phyloP scores from a whole-genome alignment of 2,797 vertebrate genomes.

The Rousettus madagascariensis region DNA sequence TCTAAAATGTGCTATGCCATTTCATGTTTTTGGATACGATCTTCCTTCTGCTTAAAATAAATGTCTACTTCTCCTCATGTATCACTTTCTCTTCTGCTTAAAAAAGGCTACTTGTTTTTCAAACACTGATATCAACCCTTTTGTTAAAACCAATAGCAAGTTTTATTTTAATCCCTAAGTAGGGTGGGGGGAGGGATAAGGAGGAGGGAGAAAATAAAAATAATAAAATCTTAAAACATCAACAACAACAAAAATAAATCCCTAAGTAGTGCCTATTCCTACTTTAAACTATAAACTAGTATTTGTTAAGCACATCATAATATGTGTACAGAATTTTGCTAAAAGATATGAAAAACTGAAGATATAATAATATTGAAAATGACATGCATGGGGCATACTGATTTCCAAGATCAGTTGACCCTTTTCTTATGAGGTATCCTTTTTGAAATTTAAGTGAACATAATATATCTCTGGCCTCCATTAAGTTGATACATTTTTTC shows the following conservation, averaged over 20 bases:
- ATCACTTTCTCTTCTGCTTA: neutral
- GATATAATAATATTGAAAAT: neutral
- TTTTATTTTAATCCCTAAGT: neutral
- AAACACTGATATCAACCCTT: neutral
- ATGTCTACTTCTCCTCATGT: accelerated
- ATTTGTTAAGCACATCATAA: neutral
- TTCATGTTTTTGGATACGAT: neutral
- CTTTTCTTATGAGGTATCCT: neutral
- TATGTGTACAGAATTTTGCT: neutral
- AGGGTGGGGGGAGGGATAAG: no score
- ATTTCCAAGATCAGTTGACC: neutral
- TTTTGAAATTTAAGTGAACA: neutral
- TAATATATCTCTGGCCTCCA: neutral
- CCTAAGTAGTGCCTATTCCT: neutral
- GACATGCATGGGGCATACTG: neutral
- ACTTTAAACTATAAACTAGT: neutral
- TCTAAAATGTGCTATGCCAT: neutral
- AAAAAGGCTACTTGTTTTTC: neutral
- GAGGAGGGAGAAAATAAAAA: no score
- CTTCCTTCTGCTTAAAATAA: neutral
- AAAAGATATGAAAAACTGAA: neutral
- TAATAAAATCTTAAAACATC: no score
- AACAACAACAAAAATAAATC: neutral
- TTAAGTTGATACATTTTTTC: neutral
- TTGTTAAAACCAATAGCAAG: neutral